A percentile compares a stretch with the other conserved stretches of the same genome.
phyloP scores from a whole-genome alignment of 53 echinoderm and acorn worm species.

The Paracentrotus lividus region DNA sequence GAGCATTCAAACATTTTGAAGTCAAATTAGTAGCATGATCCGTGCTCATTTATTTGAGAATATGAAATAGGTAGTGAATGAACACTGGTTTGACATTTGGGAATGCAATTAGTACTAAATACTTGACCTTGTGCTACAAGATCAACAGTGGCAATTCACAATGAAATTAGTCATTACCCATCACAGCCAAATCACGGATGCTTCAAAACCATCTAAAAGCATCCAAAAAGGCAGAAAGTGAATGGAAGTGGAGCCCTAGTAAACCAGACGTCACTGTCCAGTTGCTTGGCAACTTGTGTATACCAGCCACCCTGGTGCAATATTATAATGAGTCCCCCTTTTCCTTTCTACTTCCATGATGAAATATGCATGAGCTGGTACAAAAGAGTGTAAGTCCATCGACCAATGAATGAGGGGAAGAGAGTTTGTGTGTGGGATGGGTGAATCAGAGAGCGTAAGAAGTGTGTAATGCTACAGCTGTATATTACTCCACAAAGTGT shows the following conservation, averaged over 20 bases:
- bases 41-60: background rate
- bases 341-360: constrained; percentile 48
- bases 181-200: constrained; percentile 25
- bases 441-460: constrained; percentile 6
- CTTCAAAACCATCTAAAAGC: constrained; percentile 31
- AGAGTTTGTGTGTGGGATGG: constrained; percentile 47
- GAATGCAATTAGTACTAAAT: constrained; percentile 47
- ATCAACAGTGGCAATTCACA: constrained; percentile 52
- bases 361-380: constrained; percentile 64
- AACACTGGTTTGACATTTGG: constrained; percentile 27
- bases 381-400: constrained; percentile 46
- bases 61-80: constrained; percentile 13
- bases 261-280: constrained; percentile 44
- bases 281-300: constrained; percentile 61
- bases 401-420: constrained; percentile 49
- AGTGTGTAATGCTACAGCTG: constrained; percentile 31
- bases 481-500: background rate
- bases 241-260: constrained; percentile 34
- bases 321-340: constrained; percentile 64
- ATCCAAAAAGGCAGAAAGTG: constrained; percentile 12
- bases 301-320: constrained; percentile 69
- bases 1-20: background rate
- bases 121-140: constrained; percentile 21
- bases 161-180: constrained; percentile 52
- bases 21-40: constrained; percentile 22